Evolutionary conservation across 2,113 vertebrate species (phyloP), one percentile per base, ranked within the genome.

Genomic region (Poeciliopsis occidentalis): DNA sequence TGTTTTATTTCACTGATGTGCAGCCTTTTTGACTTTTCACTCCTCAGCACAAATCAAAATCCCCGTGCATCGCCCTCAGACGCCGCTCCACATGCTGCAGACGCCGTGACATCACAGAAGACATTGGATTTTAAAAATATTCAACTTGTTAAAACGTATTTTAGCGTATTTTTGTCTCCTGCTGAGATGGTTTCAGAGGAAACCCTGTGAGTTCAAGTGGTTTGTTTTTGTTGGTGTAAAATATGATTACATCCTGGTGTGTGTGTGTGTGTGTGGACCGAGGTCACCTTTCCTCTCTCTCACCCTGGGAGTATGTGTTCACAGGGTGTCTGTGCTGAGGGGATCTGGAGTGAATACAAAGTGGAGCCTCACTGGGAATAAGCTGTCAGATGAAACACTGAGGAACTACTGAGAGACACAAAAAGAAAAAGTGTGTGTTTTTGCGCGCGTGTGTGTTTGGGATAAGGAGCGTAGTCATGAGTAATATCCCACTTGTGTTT

Each of bases 321-420:
- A 93, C 81, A 91, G 92, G 91, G 92, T 92, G 90, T 88, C 86
- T 88, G 82, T 85, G 87, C 91, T 92, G 92, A 90, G 90, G 92
- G 92, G 91, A 94, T 93, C 91, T 78, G 67, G 88, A 90, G 92
- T 93, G 92, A 94, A 94, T 93, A 94, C 92, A 90, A 92, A 94
- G 89, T 90, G 86, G 86, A 81, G 81, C 85, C 89, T 88, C 90
- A 89, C 82, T 92, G 92, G 92, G 93, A 94, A 92, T 94, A 92
- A 92, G 91, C 92, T 94, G 92, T 92, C 91, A 94, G 92, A 92
- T 92, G 90, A 92, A 92, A 93, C 89, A 90, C 84, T n/a, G 73
- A 92, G 87, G 84, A 93, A 90, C 89, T 91, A 91, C 92, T 89
- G 85, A 93, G 88, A 90, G 89, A 89, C 81, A 88, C 68, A 84